Percentiles rank a stretch among this genome's conserved stretches.
Conservation (phyloP, 92 coral and sea anemone species). For the Ricordea florida region DNA sequence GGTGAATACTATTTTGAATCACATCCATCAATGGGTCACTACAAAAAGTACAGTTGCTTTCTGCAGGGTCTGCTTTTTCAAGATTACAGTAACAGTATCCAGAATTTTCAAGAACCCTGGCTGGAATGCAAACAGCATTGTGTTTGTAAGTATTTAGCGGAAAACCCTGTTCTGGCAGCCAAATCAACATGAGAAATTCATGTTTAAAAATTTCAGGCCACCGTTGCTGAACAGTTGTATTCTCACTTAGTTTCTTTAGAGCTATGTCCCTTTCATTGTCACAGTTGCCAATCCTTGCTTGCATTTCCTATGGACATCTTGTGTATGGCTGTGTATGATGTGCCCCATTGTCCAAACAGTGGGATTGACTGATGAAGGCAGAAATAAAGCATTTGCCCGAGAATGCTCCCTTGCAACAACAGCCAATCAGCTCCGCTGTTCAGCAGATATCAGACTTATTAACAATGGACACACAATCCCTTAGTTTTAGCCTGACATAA, state of each 20-base stretch:
- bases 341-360: slow-evolving; percentile 58
- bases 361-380: slow-evolving; percentile 45
- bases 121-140: slow-evolving; percentile 62
- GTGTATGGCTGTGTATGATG: slow-evolving; percentile 45
- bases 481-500: slow-evolving; percentile 41
- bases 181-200: slow-evolving; percentile 51
- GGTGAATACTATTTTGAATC: slow-evolving; percentile 17
- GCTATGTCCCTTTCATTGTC: slow-evolving; percentile 60
- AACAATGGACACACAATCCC: slow-evolving; percentile 38
- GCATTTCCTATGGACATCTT: slow-evolving; percentile 38
- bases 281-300: slow-evolving; percentile 48
- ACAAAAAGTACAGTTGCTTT: slow-evolving; percentile 45
- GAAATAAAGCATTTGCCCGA: slow-evolving; percentile 53
- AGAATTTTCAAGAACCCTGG: slow-evolving; percentile 24
- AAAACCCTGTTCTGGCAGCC: slow-evolving; percentile 58
- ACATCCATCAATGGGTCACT: slow-evolving; percentile 30
- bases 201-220: slow-evolving; percentile 57
- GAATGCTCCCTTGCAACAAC: slow-evolving; percentile 34
- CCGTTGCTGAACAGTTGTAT: slow-evolving; percentile 49
- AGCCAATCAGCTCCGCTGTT: slow-evolving; percentile 33
- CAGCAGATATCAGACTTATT: slow-evolving; percentile 51
- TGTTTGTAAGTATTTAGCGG: slow-evolving; percentile 19
- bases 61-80: slow-evolving; percentile 49
- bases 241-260: slow-evolving; percentile 43
- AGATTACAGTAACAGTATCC: slow-evolving; percentile 59